Evolutionary conservation across 2,888 invertebrate genomes (phyloP).

Genomic region (Asteroscopus sphinx): DNA sequence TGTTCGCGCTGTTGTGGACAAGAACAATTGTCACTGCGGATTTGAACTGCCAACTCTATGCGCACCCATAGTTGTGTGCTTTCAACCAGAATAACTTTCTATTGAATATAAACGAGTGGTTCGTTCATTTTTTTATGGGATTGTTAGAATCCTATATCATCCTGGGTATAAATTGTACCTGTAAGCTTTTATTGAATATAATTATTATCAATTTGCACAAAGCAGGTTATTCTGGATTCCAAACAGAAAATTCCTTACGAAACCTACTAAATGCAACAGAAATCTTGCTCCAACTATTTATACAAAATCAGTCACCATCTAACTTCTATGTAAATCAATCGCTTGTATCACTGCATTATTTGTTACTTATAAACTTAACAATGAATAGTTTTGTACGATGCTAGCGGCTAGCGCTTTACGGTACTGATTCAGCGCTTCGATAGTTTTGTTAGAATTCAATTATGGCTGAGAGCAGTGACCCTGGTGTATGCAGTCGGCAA

Average conservation of each 20-base stretch:
- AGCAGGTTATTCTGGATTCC: slow-evolving; percentile 34
- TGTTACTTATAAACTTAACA: slow-evolving; percentile 64
- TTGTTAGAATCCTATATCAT: slow-evolving; percentile 11
- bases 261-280: slow-evolving; percentile 7
- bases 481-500: slow-evolving; percentile 61
- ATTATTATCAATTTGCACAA: slow-evolving; percentile 37
- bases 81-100: slow-evolving; percentile 23
- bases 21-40: slow-evolving; percentile 30
- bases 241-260: slow-evolving; percentile 6
- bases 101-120: slow-evolving; percentile 22
- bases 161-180: too few species aligned
- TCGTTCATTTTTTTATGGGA: slow-evolving; percentile 8
- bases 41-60: slow-evolving; percentile 1
- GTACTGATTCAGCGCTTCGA: slow-evolving; percentile 81
- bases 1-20: slow-evolving; percentile 31
- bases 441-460: slow-evolving; percentile 83
- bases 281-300: slow-evolving; percentile 16
- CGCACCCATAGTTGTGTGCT: slow-evolving; percentile 14
- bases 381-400: slow-evolving; percentile 64
- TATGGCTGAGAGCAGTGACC: slow-evolving; percentile 71
- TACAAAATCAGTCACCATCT: slow-evolving; percentile 35
- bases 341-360: slow-evolving; percentile 56
- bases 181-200: too few species aligned
- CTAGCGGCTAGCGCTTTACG: slow-evolving; percentile 63
- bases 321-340: slow-evolving; percentile 47